Percentiles rank a stretch among this genome's conserved stretches.
Evolutionary conservation across 2,888 invertebrate genomes (phyloP).

Genomic region (Amaurobius ferox): DNA sequence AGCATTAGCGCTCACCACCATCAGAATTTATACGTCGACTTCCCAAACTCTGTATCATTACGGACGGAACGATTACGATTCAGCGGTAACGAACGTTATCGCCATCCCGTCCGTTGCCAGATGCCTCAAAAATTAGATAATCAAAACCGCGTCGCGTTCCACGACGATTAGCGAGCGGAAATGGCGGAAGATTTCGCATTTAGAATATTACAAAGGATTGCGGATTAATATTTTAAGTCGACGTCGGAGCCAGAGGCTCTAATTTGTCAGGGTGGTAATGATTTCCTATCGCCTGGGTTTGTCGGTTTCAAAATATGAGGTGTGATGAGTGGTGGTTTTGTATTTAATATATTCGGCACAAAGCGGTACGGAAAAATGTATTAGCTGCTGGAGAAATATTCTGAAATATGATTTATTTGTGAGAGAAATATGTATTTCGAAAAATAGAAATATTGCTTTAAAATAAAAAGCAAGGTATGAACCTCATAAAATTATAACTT

Average conservation of each 20-base stretch:
- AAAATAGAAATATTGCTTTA: too few species aligned
- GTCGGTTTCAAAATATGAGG: background rate
- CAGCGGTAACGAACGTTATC: constrained; percentile 46
- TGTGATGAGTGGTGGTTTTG: background rate
- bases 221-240: constrained; percentile 54
- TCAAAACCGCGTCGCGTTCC: constrained; percentile 57
- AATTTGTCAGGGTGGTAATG: constrained; percentile 51
- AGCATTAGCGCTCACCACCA: background rate
- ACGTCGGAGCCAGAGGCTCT: constrained; percentile 36
- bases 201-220: constrained; percentile 30
- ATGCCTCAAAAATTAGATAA: constrained; percentile 71
- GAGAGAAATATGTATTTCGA: too few species aligned
- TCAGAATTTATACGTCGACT: constrained; percentile 8
- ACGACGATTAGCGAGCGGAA: constrained; percentile 45
- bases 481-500: too few species aligned
- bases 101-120: constrained; percentile 42
- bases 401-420: too few species aligned
- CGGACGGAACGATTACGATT: constrained; percentile 53
- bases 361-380: too few species aligned
- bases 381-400: too few species aligned
- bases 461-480: too few species aligned
- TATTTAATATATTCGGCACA: background rate
- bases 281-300: constrained; percentile 22
- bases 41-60: constrained; percentile 20
- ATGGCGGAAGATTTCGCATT: constrained; percentile 27